Base-by-base conservation (phyloP, 2,113 vertebrate species). In the Protobothrops mucrosquamatus region DNA sequence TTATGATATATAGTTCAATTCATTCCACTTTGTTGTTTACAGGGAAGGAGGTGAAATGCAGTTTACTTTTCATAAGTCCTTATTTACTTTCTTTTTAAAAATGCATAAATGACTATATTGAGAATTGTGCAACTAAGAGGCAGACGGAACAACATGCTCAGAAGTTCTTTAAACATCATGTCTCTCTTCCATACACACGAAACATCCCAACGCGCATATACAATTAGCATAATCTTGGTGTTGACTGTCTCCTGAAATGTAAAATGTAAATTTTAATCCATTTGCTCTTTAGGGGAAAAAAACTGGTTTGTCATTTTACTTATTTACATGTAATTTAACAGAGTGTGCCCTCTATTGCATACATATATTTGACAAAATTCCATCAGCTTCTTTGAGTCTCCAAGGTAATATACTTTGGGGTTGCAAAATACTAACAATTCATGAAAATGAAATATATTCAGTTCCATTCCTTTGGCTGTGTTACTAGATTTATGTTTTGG, bases 401-500 rank as follows among this genome's bases (percentile, higher is more conserved):
- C 29, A 51, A 86, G 90, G 39, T 2, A 95, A 64, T 94, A 48
- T 93, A 96, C 92, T 90, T 93, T 61, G 59, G 95, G 88, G 92
- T 91, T 94, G 52, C 93, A 85, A 96, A 94, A 94, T 95, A 96
- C 96, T 97, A 96, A 96, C 94, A 92, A 94, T 91, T 86, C 5
- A 7, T 95, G 92, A 96, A 91, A 59, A 92, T 94, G 96, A 92
- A 43, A 2, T 90, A 92, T 39, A 88, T 92, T 94, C 94, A 90
- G 88, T 96, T 97, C 95, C 95, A 93, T 96, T 95, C 94, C 59
- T 48, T 92, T 94, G 1, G 56, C 94, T 96, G 48, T 94, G 11
- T 91, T 96, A 92, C 94, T 91, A 93, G 85, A 85, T 91, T 95
- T 96, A 92, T 96, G 95, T 96, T 97, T 97, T 96, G 92, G 90